Evolutionary conservation across 2,113 vertebrate species (phyloP).

Genomic region (Raja brachyura): DNA sequence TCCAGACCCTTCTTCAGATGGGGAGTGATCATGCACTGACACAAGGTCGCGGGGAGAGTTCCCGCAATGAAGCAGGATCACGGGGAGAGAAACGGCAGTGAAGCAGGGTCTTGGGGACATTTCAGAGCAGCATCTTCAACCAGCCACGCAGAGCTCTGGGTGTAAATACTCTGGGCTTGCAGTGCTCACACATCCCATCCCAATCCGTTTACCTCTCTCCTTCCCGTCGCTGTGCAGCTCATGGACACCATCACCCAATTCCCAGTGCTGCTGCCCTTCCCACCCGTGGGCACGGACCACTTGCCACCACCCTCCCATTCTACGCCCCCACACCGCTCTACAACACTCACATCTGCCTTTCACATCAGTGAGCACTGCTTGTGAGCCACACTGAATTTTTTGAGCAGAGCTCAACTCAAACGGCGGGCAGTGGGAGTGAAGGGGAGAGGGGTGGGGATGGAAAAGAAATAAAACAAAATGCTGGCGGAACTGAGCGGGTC

Average conservation of each 20-base stretch:
- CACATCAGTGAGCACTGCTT: too few relatives aligned
- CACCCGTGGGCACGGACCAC: too few relatives aligned
- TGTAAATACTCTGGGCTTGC: background rate
- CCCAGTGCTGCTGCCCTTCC: background rate
- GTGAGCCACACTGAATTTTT: background rate
- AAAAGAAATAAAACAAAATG: background rate
- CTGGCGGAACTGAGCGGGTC: too few relatives aligned
- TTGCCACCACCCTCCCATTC: background rate
- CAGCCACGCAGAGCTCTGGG: too few relatives aligned
- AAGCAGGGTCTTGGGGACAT: background rate
- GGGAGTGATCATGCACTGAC: too few relatives aligned
- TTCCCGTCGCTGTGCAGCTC: background rate
- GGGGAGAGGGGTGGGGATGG: background rate
- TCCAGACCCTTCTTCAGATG: too few relatives aligned
- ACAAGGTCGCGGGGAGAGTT: background rate
- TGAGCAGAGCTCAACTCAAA: background rate
- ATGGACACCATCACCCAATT: too few relatives aligned
- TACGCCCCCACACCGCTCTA: background rate
- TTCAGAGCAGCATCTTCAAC: too few relatives aligned
- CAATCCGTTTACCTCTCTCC: background rate
- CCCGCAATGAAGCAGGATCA: too few relatives aligned
- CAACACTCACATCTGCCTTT: too few relatives aligned
- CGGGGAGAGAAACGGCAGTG: too few relatives aligned
- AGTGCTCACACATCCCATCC: background rate
- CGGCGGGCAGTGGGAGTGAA: background rate